Conservation (phyloP, 2,113 vertebrate species). For the Gymnocephalus cernua region DNA sequence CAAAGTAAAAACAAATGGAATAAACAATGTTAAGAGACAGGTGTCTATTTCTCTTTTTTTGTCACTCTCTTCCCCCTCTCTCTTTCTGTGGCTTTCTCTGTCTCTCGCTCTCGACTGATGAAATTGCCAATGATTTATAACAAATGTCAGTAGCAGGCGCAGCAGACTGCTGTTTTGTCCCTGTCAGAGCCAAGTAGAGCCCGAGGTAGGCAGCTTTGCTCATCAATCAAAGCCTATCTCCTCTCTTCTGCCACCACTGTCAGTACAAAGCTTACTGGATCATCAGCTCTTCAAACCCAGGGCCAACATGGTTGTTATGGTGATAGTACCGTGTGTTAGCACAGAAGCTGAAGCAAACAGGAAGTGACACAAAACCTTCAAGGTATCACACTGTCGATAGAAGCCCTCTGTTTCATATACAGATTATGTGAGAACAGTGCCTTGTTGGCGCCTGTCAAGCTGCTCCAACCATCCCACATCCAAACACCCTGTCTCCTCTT, state of each 20-base stretch:
- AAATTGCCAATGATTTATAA: conserved; percentile 96
- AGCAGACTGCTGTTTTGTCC: conserved; percentile 88
- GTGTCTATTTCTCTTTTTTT: conserved; percentile 57
- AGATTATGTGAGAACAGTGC: conserved; percentile 8
- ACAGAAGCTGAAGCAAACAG: conserved; percentile 80
- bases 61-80: conserved; percentile 15
- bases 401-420: conserved; percentile 14
- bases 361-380: conserved; percentile 83
- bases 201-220: conserved; percentile 90
- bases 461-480: background rate
- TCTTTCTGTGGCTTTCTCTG: conserved; percentile 21
- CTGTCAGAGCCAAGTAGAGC: conserved; percentile 87
- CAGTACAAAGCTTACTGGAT: conserved; percentile 57
- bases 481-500: background rate
- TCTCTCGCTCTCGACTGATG: conserved; percentile 80
- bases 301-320: conserved; percentile 79
- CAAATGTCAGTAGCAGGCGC: conserved; percentile 87
- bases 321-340: conserved; percentile 62
- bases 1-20: conserved; percentile 60
- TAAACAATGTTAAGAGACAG: conserved; percentile 62
- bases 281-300: conserved; percentile 49
- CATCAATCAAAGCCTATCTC: conserved; percentile 89
- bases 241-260: conserved; percentile 76
- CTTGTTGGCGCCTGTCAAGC: background rate
- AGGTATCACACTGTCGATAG: conserved; percentile 74